Percentiles rank a stretch among this genome's conserved stretches.
Evolutionary conservation across 2,888 invertebrate species (phyloP).

Genomic region (Drosophila antonietae): DNA sequence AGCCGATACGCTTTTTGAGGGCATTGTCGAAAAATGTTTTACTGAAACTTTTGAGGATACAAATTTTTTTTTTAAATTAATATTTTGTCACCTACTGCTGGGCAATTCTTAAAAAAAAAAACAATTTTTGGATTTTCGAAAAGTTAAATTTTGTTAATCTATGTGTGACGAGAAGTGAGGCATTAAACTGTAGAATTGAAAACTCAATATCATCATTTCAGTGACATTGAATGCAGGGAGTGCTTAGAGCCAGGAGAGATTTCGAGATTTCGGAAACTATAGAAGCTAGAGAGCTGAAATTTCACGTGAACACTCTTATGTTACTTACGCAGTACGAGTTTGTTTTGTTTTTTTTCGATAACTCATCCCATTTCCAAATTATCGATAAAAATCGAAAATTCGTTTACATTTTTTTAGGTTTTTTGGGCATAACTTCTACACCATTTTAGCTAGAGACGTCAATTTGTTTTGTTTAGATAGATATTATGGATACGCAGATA

Average conservation of each 20-base stretch:
- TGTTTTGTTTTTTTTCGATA: too few relatives aligned
- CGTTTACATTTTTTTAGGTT: too few relatives aligned
- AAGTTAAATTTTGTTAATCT: slow-evolving; percentile 41
- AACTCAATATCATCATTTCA: not conserved
- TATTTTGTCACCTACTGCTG: slow-evolving; percentile 2
- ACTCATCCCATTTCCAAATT: too few relatives aligned
- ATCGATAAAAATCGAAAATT: too few relatives aligned
- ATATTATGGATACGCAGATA: too few relatives aligned
- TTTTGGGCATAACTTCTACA: too few relatives aligned
- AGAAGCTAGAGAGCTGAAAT: too few relatives aligned
- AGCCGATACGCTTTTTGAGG: slow-evolving; percentile 41
- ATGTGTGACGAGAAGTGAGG: slow-evolving; percentile 32
- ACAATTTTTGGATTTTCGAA: slow-evolving; percentile 4
- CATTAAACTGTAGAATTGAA: not conserved
- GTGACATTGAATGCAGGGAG: slow-evolving; percentile 47
- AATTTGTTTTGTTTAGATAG: too few relatives aligned
- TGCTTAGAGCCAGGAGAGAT: slow-evolving; percentile 12
- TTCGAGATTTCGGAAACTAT: too few relatives aligned
- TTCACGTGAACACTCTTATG: too few relatives aligned
- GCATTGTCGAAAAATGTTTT: slow-evolving; percentile 19
- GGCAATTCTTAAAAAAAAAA: not conserved
- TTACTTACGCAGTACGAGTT: too few relatives aligned
- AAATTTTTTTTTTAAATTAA: not conserved
- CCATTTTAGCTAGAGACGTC: too few relatives aligned
- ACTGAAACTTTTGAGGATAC: slow-evolving; percentile 7